Base-by-base conservation (phyloP, 2,797 vertebrate species). In the Sebastes hubbsi region DNA sequence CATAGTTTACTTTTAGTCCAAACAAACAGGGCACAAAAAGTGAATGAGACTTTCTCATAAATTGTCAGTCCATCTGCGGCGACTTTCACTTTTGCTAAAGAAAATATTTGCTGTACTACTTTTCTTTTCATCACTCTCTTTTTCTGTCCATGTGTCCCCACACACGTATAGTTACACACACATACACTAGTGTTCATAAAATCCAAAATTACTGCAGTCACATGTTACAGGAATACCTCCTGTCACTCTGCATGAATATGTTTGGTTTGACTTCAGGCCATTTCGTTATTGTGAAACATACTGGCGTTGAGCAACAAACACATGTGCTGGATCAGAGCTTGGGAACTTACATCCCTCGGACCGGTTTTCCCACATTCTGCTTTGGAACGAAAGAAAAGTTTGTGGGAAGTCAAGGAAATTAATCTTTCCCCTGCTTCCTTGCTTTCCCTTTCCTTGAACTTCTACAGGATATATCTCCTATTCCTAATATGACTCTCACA, bases 271-370 rank as follows among this genome's bases (percentile, higher is more conserved):
- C 82, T 62, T n/a, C 4, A 32, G 62, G 80, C 90, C 91, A 91
- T 90, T 72, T 90, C 72, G 76, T 83, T 83, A 85, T 93, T 95
- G 91, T 91, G 91, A 91, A 94, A 94, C 64, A 64, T 25, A 7
- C 75, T 80, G 77, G 72, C 72, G 81, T 93, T 92, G 92, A 93
- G 93, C 91, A 92, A 93, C 87, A 93, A 89, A 89, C 92, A 92
- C 87, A 85, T 94, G 93, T 88, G 92, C 87, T 90, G 85, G 87
- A 87, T 75, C 22, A 22, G 64, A 81, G 63, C 72, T 75, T 91
- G 91, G 89, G 87, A 94, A 89, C 81, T 59, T n/a, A 18, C 32
- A 85, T 83, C 54, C 54, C 22, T 76, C 14, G 1, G 32, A 89
- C 75, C 72, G 3, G 75, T 90, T 89, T 90, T 90, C 88, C 84